Percentiles rank a stretch among this genome's conserved stretches.
phyloP scores from a whole-genome alignment of 2,797 vertebrate genomes.

The Parauchenoglanis ngamensis region DNA sequence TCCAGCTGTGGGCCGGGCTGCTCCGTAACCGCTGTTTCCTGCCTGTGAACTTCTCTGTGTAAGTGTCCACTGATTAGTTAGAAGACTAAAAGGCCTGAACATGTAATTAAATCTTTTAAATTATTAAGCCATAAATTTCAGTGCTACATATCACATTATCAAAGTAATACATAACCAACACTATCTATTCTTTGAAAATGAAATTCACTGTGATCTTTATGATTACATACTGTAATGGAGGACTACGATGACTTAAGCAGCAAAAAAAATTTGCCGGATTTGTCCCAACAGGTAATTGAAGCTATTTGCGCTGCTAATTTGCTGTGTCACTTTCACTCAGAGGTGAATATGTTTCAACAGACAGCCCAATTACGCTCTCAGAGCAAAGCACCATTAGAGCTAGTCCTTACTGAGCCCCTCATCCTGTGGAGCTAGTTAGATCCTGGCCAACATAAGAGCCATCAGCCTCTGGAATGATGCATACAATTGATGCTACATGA shows the following conservation, averaged over 20 bases:
- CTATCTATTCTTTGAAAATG: background rate
- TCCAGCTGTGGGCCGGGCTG: constrained; percentile 89
- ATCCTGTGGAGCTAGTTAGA: constrained; percentile 47
- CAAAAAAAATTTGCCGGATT: constrained; percentile 32
- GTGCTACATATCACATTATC: background rate
- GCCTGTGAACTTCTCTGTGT: constrained; percentile 92
- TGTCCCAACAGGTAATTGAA: constrained; percentile 55
- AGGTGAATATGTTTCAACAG: constrained; percentile 63
- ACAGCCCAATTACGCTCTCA: constrained; percentile 62
- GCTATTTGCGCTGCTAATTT: constrained; percentile 56
- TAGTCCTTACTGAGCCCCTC: constrained; percentile 41
- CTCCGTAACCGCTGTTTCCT: constrained; percentile 90
- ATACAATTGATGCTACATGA: background rate
- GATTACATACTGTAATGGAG: background rate
- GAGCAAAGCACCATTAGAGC: constrained; percentile 55
- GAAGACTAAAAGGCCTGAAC: background rate
- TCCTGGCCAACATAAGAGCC: constrained; percentile 35
- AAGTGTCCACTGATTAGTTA: constrained; percentile 68
- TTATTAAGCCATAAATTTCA: background rate
- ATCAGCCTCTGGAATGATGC: background rate
- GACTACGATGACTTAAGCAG: background rate
- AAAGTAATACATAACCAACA: background rate
- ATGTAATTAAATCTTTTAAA: background rate
- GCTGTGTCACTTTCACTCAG: constrained; percentile 47
- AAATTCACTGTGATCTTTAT: background rate